Conservation (phyloP, 2,113 vertebrate species). For the Lophochroa leadbeateri region DNA sequence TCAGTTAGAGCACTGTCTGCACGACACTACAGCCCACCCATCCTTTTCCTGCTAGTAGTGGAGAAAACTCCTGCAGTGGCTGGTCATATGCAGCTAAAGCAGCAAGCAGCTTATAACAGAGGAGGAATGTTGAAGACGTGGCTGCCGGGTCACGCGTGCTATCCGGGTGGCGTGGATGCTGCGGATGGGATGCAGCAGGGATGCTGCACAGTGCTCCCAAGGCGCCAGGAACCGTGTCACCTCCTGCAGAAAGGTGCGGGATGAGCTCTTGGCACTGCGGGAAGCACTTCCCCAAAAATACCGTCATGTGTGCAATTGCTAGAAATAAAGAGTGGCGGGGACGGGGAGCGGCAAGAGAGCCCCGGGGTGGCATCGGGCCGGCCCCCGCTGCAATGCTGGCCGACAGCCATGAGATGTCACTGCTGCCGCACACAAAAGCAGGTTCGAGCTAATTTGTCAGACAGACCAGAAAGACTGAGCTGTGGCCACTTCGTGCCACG, state of each 20-base stretch:
- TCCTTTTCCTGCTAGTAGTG: neutral
- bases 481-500: rapidly evolving
- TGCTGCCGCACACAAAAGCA: neutral
- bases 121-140: rapidly evolving
- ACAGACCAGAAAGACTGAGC: neutral
- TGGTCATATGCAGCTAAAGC: neutral
- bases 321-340: too few relatives aligned
- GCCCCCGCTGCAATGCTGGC: neutral
- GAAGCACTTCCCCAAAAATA: rapidly evolving
- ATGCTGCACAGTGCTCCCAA: neutral
- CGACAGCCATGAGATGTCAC: neutral
- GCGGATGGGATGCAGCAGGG: neutral
- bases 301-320: rapidly evolving
- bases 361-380: too few relatives aligned
- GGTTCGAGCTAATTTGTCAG: neutral
- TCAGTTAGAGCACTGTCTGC: neutral
- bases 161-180: neutral
- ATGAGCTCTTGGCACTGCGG: neutral
- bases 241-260: neutral
- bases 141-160: rapidly evolving
- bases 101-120: neutral
- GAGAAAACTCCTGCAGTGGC: rapidly evolving
- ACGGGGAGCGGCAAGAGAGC: neutral
- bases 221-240: neutral
- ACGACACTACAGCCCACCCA: neutral